Percentiles rank a stretch among this genome's conserved stretches.
These are phyloP conservation scores for Ceratothoa steindachneri DNA, from an alignment of 2,888 invertebrate species.

Conservation along the genomic window DNA sequence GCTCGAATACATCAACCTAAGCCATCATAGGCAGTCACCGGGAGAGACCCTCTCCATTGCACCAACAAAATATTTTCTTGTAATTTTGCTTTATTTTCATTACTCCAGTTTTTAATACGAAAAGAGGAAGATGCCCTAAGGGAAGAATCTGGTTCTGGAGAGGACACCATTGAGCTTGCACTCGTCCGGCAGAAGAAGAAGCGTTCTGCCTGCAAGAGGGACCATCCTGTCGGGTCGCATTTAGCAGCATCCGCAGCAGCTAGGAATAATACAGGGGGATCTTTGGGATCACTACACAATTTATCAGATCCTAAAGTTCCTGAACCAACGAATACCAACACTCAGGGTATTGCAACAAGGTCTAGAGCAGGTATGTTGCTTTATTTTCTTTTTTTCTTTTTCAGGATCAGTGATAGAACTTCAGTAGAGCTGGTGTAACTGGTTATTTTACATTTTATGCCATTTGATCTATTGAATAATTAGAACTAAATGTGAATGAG, in stretches of 20 bases:
- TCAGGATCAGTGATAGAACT: too few species aligned
- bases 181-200: conserved; percentile 27
- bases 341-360: conserved; percentile 35
- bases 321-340: conserved; percentile 21
- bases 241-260: conserved; percentile 24
- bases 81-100: too few species aligned
- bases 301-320: conserved; percentile 27
- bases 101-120: conserved; percentile 21
- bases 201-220: conserved; percentile 12
- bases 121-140: conserved; percentile 34
- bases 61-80: too few species aligned
- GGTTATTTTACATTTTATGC: too few species aligned
- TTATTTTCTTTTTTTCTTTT: too few species aligned
- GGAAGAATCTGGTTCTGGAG: conserved; percentile 37
- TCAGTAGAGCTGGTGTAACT: too few species aligned
- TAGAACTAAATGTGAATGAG: too few species aligned
- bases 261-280: conserved; percentile 34
- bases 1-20: too few species aligned
- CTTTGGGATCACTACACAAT: conserved; percentile 35
- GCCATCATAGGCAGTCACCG: too few species aligned
- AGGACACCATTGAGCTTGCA: conserved; percentile 25
- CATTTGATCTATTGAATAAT: too few species aligned
- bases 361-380: conserved; percentile 31
- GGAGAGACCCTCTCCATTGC: too few species aligned
- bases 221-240: conserved; percentile 14